Evolutionary conservation across 2,888 invertebrate genomes (phyloP), one percentile per base, ranked within the genome.

Genomic region (Cerceris rybyensis): DNA sequence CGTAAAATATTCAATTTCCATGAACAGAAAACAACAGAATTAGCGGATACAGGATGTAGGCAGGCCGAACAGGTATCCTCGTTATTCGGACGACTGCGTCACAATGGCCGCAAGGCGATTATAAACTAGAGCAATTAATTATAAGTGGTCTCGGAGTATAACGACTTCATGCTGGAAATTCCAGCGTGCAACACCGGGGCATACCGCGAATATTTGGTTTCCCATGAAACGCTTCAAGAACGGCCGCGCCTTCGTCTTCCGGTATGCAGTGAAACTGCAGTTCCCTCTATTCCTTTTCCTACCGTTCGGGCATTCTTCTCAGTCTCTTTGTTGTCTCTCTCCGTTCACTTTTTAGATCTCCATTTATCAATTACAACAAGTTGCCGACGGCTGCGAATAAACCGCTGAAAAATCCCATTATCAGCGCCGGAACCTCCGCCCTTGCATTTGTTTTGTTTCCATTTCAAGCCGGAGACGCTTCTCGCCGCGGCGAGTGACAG

Each of bases 61-160:
- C 61, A 57, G 54, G 61, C 46, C 65, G 46, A 41, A 70, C 75
- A 65, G 68, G 77, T 86, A 86, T 88, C 81, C 83, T 66, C 80
- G 80, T 85, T 85, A 85, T 85, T 86, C 81, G 81, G 68, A 78
- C 71, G 76, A 76, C 74, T 70, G 80, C 81, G 70, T 87, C 81
- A 87, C 85, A 87, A 87, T 87, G 71, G 83, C 84, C 81, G 66
- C 86, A 85, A 87, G 85, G 84, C 84, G 88, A 88, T 89, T 90
- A 90, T 90, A 88, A 90, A 89, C 89, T 89, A 85, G 84, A 85
- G 87, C 88, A 87, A 90, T 90, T 90, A 88, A 90, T 89, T 89
- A 86, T 86, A 85, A 86, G 88, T 86, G 82, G 83, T 83, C 82
- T 78, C 76, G 78, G 77, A 78, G 88, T 80, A 85, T 85, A 88